Evolutionary conservation across 2,113 vertebrate species (phyloP), one percentile per base, ranked within the genome.

Genomic region (Shinisaurus crocodilurus): DNA sequence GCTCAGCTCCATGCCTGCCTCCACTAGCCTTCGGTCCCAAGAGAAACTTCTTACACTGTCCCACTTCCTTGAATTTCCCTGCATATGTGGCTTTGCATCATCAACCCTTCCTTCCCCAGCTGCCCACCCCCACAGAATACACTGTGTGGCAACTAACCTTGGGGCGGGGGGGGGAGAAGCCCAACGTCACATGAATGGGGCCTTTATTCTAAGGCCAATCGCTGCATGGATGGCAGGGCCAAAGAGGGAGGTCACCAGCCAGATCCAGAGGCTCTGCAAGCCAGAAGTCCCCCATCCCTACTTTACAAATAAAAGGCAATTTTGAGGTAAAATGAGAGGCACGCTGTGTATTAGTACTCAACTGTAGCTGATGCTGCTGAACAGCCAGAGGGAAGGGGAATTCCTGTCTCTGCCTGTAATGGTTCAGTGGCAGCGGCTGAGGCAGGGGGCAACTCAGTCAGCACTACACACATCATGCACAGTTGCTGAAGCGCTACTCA

Each of bases 1-100:
- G 34, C 29, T 23, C 25, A 16, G 2, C 27, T 25, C 60, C 60
- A 32, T 80, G 45, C 37, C 6, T 60, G 69, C 77, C 34, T n/a
- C n/a, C n/a, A n/a, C 37, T 88, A 48, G 15, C 48, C 76, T 93
- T 86, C 48, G 92, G 57, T 32, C 63, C 63, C 23, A 8, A 37
- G 6, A 12, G 45, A 37, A 85, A 89, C 90, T 93, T 90, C 65
- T 63, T 50, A 89, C 88, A 89, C 93, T 37, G 45, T 48, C 50
- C 79, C n/a, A 7, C 50, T n/a, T 57, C 23, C 16, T 82, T n/a
- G 9, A 32, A 25, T 37, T 50, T 27, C 45, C 27, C 76, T 48
- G 25, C 76, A 79, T 48, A 13, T 25, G 45, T 25, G 23, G 20
- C 37, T 77, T 79, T 29, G 45, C 23, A 48, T 27, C 13, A 29